Evolutionary conservation across 2,113 vertebrate species (phyloP), one percentile per base, ranked within the genome.

Genomic region (Corydoras maculifer): DNA sequence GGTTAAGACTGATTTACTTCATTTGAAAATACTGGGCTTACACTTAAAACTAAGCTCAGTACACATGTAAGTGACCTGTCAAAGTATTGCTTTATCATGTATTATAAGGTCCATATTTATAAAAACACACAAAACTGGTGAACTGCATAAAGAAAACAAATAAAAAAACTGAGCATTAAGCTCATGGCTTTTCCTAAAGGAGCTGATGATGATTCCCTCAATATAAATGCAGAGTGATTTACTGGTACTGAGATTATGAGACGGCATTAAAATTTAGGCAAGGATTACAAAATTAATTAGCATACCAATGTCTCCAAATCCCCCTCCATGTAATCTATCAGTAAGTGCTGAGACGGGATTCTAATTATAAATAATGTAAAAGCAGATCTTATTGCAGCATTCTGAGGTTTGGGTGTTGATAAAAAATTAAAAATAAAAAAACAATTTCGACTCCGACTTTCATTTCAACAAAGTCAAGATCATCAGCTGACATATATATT

Each of bases 221-320:
- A 13, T 49, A 73, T 58, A 10, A 15, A 70, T 72, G 63, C 25
- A 25, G 59, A 68, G 32, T 76, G 75, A 57, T 43, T 72, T 13
- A 31, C 51, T 8, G 48, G 54, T 49, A 48, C 57, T 61, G 18
- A 65, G 55, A 73, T 73, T 69, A 77, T 59, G 65, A 64, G 51
- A 25, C 49, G 66, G 62, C 25, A 32, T 58, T 79, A 29, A 60
- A 73, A 76, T 79, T 57, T 67, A 66, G 50, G 53, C 31, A 62
- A 50, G 70, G 71, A 79, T 79, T 79, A 74, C 63, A 68, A 74
- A 75, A 76, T 74, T 70, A 73, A 76, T 74, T 74, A 74, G 70
- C 70, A 55, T 63, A 68, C 58, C 74, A 76, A 63, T 65, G 35
- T 50, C 43, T 49, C 53, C 58, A 69, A 68, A 68, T 72, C 70